A percentile compares a stretch with the other conserved stretches of the same genome.
Conservation (phyloP, 1,140 invertebrate genomes). For the Gryon sp. region DNA sequence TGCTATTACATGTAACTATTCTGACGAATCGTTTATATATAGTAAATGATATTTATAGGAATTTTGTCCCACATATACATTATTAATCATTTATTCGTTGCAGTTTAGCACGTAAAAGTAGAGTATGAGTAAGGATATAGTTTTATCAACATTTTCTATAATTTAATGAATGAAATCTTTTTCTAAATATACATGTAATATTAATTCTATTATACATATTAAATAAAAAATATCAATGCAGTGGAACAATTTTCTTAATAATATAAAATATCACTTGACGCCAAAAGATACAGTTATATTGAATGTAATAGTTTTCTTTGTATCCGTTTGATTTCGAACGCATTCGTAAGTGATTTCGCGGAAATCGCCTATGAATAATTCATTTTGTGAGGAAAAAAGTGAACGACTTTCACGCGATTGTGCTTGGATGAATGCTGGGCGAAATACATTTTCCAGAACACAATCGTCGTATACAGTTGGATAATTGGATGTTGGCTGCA, state of each 20-base stretch:
- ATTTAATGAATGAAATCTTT: no score
- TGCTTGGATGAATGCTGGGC: constrained; percentile 7
- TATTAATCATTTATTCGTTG: constrained; percentile 41
- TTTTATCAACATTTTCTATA: no score
- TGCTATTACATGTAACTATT: constrained; percentile 17
- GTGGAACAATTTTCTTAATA: background rate
- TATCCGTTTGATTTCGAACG: constrained; percentile 14
- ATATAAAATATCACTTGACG: background rate
- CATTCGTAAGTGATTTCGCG: constrained; percentile 11
- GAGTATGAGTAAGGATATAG: no score
- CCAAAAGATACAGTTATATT: background rate
- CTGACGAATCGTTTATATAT: constrained; percentile 27
- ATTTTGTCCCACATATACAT: constrained; percentile 19
- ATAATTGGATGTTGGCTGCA: constrained; percentile 15
- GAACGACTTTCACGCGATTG: constrained; percentile 36
- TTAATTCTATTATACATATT: no score
- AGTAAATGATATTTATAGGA: constrained; percentile 27
- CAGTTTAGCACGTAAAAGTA: constrained; percentile 9
- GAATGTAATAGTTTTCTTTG: constrained; percentile 24
- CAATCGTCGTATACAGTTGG: constrained; percentile 16
- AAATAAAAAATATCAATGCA: no score
- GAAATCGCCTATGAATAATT: constrained; percentile 54
- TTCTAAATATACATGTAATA: no score
- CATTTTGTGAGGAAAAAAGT: constrained; percentile 29
- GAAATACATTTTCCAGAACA: constrained; percentile 24